A percentile compares a stretch with the other conserved stretches of the same genome.
Conservation (phyloP, 2,113 vertebrate genomes). For the Motacilla alba region DNA sequence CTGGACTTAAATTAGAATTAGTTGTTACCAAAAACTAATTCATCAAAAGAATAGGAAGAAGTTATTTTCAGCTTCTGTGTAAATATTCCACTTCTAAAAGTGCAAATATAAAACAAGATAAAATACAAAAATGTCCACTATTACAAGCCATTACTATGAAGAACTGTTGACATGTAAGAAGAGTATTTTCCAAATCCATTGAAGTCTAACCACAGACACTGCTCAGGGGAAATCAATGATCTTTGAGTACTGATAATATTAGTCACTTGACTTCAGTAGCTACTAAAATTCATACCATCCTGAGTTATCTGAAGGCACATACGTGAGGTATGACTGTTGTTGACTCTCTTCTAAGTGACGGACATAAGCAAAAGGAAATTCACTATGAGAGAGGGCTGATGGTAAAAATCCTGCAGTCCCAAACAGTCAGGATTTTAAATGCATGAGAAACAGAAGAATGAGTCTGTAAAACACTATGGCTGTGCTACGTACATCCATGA, state of each 20-base stretch:
- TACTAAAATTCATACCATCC: not conserved
- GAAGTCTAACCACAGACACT: not conserved
- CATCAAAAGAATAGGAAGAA: not conserved
- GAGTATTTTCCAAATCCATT: not conserved
- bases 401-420: not conserved
- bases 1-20: not conserved
- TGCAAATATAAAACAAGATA: not conserved
- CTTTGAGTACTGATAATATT: not conserved
- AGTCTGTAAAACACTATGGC: not conserved
- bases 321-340: not conserved
- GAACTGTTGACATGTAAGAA: not conserved
- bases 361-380: not conserved
- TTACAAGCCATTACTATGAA: not conserved
- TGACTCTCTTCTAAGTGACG: not conserved
- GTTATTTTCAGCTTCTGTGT: not conserved
- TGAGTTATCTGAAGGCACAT: not conserved
- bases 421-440: not conserved
- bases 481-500: not conserved
- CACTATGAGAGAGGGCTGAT: not conserved
- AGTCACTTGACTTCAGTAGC: not conserved
- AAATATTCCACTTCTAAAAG: not conserved
- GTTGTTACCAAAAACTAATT: not conserved
- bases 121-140: not conserved
- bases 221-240: not conserved
- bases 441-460: not conserved